phyloP scores from a whole-genome alignment of 2,888 invertebrate genomes.

The Ennomos quercinarius region DNA sequence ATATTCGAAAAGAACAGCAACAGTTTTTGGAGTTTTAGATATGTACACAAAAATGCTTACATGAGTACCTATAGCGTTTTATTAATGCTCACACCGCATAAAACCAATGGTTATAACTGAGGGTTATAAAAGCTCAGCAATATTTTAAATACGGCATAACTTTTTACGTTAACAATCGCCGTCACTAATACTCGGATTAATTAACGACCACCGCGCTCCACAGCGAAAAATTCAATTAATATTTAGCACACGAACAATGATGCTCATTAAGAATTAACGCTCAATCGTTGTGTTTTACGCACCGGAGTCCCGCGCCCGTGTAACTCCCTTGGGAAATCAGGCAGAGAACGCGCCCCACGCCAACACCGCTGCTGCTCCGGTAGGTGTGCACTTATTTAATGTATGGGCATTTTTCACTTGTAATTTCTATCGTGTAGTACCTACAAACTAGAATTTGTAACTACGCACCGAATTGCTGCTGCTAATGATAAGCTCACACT shows the following conservation, averaged over 20 bases:
- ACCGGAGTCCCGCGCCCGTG: slow-evolving; percentile 47
- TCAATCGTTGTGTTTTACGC: slow-evolving; percentile 65
- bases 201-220: slow-evolving; percentile 32
- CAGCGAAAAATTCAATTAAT: slow-evolving; percentile 44
- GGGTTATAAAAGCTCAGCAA: not conserved
- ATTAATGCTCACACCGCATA: too few species aligned
- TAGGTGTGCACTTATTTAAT: slow-evolving; percentile 21
- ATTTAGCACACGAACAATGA: slow-evolving; percentile 47
- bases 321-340: slow-evolving; percentile 67
- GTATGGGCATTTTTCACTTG: slow-evolving; percentile 29
- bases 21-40: too few species aligned
- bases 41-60: too few species aligned
- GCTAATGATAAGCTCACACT: not conserved
- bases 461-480: too few species aligned
- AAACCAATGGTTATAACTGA: too few species aligned
- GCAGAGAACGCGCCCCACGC: slow-evolving; percentile 7
- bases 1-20: too few species aligned
- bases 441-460: slow-evolving; percentile 6
- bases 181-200: slow-evolving; percentile 36
- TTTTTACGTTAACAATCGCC: not conserved
- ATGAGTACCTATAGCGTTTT: too few species aligned
- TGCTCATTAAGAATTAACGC: slow-evolving; percentile 71
- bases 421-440: slow-evolving; percentile 21
- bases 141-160: not conserved
- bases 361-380: not conserved